phyloP scores from a whole-genome alignment of 1,140 invertebrate species.

The Drosophila azteca region DNA sequence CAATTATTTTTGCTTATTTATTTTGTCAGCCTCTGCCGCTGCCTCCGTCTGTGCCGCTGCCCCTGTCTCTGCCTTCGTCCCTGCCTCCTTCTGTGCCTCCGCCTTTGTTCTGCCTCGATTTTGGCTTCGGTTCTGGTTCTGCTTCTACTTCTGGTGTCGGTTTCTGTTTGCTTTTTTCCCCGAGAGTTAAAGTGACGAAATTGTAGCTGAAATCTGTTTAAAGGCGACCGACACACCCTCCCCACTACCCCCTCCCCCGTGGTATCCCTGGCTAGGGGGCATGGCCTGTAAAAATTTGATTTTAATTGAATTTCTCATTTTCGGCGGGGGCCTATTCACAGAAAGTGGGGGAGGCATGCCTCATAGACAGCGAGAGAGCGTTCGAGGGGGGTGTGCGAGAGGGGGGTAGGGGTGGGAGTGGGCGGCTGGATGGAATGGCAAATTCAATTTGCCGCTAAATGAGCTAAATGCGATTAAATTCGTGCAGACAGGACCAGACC shows the following conservation, averaged over 20 bases:
- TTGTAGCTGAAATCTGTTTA: constrained; percentile 60
- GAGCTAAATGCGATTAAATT: constrained; percentile 80
- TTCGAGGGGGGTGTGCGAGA: no score
- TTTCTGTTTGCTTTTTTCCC: constrained; percentile 17
- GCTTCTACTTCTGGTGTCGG: no score
- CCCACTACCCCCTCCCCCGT: no score
- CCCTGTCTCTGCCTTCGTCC: not conserved
- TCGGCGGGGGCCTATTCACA: constrained; percentile 16
- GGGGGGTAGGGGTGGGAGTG: no score
- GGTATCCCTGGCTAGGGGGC: no score
- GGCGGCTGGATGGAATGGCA: constrained; percentile 31
- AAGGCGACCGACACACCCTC: constrained; percentile 22
- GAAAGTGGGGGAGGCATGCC: not conserved
- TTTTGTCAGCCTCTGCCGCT: constrained; percentile 6
- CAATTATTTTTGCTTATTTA: constrained; percentile 74
- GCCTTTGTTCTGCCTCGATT: constrained; percentile 20
- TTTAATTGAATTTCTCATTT: constrained; percentile 81
- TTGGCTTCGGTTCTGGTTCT: not conserved
- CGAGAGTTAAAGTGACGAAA: constrained; percentile 43
- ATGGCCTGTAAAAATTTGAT: constrained; percentile 63
- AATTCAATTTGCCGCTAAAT: constrained; percentile 78
- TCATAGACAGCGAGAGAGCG: not conserved
- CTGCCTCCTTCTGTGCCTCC: constrained; percentile 4
- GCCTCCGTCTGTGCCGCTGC: not conserved
- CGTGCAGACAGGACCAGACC: constrained; percentile 41